These are phyloP conservation scores for Anagrus nilaparvatae DNA, from an alignment of 1,140 invertebrate species.

Conservation along the genomic window DNA sequence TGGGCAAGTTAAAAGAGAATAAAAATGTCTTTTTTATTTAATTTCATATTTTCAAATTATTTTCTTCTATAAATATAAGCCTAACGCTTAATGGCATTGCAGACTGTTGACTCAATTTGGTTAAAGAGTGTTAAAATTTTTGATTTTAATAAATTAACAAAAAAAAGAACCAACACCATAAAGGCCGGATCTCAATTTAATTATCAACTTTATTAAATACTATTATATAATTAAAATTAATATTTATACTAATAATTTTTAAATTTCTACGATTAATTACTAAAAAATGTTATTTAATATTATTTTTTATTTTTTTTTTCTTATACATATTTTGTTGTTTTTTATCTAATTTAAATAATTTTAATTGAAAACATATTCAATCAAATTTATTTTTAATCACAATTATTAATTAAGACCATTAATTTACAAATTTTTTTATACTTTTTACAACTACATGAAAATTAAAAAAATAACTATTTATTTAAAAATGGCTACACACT, in stretches of 20 bases:
- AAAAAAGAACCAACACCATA: conserved; percentile 40
- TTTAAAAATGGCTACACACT: no score
- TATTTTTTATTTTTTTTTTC: conserved; percentile 17
- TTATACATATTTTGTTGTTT: conserved; percentile 8
- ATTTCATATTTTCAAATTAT: no score
- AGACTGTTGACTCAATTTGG: conserved; percentile 30
- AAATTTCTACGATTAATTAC: no score
- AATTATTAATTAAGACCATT: no score
- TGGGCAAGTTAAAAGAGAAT: no score
- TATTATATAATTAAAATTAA: conserved; percentile 2
- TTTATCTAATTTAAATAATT: not conserved
- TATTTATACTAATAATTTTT: conserved; percentile 5
- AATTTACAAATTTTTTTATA: no score
- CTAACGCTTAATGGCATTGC: not conserved
- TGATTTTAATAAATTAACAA: conserved; percentile 20
- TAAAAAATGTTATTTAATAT: no score
- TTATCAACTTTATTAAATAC: conserved; percentile 7
- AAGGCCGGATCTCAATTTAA: conserved; percentile 25
- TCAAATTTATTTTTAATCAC: not conserved
- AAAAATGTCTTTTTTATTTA: no score
- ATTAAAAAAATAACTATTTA: conserved; percentile 15
- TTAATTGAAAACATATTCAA: not conserved
- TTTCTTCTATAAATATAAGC: not conserved
- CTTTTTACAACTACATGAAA: not conserved
- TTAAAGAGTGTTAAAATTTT: conserved; percentile 32